A percentile compares a stretch with the other conserved stretches of the same genome.
Conservation (phyloP, 2,113 vertebrate species). For the Cynocephalus volans region DNA sequence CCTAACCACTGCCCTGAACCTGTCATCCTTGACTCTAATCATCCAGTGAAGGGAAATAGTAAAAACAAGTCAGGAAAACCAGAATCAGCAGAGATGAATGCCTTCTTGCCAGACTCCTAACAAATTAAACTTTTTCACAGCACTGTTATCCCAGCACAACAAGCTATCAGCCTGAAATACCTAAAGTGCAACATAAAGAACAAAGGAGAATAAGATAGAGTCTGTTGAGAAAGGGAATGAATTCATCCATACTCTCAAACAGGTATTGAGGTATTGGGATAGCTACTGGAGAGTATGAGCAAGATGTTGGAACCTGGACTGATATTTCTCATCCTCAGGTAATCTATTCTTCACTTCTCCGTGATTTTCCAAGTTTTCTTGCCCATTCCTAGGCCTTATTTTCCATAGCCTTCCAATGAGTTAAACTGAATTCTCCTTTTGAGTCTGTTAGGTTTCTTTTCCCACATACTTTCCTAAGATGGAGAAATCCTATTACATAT, state of each 20-base stretch:
- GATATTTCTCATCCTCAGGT: background rate
- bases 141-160: background rate
- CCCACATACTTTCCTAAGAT: background rate
- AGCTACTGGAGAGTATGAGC: background rate
- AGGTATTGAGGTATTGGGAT: background rate
- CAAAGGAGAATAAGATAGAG: background rate
- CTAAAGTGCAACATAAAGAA: background rate
- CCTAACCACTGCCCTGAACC: constrained; percentile 59
- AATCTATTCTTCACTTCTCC: background rate
- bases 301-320: background rate
- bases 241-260: background rate
- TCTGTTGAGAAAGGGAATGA: background rate
- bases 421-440: background rate
- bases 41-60: constrained; percentile 60
- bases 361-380: background rate
- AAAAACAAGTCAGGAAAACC: constrained; percentile 64
- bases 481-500: background rate
- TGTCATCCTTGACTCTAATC: constrained; percentile 54
- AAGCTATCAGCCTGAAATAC: constrained; percentile 9
- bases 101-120: constrained; percentile 55
- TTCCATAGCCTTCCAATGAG: background rate
- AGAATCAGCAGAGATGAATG: constrained; percentile 54
- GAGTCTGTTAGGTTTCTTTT: constrained; percentile 2
- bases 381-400: background rate
- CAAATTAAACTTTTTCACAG: constrained; percentile 61